Evolutionary conservation across 1,140 invertebrate species (phyloP), one percentile per base, ranked within the genome.

Genomic region (Bradysia coprophila): DNA sequence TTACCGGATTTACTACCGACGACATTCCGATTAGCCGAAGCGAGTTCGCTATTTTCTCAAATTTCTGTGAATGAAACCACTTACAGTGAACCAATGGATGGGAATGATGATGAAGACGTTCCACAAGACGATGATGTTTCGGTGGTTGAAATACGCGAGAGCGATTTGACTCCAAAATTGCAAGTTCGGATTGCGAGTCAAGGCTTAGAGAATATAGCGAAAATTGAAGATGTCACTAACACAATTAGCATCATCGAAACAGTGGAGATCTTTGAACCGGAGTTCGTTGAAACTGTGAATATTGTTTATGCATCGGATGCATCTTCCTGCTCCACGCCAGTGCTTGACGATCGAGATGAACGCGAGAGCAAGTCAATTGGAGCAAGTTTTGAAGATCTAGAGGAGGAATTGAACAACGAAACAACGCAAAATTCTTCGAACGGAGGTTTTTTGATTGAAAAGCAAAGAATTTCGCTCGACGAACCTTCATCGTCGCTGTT

Each of bases 41-140:
- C 78, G 43, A 80, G 77, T 53, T 66, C 68, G 32, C 60, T 81
- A 2, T 80, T 80, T 51, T 76, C 75, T 1, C 71, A 78, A 61
- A 76, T 79, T 47, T 78, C 75, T 1, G 62, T 60, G 13, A 21
- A 37, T 22, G 36, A 52, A 5, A 48, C 53, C 41, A 38, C 32
- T 9, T 11, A 21, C n/a, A 33, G 36, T 19, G 16, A 20, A 5
- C 4, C 36, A 38, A 18, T 4, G 21, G 6, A 6, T 11, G 36
- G 10, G 3, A 38, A 4, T 9, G 32, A 34, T 11, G 13, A 4
- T 5, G 32, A 4, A 10, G 19, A 19, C 20, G 40, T 31, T 9
- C 15, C 40, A 32, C 34, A 42, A 21, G 53, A 51, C 8, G 54
- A 57, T 21, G 11, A 19, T n/a, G 15, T 28, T 4, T 38, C 42